Evolutionary conservation across 2,113 vertebrate genomes (phyloP), one percentile per base, ranked within the genome.

Genomic region (Notothenia coriiceps): DNA sequence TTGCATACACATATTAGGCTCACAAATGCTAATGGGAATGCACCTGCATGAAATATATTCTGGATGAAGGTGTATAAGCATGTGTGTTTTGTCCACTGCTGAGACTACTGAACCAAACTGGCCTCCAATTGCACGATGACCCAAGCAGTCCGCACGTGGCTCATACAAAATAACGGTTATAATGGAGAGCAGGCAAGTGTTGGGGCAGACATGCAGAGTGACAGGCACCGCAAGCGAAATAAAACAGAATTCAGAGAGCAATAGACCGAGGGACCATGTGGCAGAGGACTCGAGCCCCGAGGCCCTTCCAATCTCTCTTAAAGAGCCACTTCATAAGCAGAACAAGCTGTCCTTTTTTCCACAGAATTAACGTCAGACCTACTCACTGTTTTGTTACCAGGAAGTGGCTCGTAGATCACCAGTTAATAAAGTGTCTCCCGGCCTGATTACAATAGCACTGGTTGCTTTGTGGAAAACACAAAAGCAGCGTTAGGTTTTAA

Each of bases 401-500:
- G 43, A 71, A 86, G 64, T 65, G 52, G 49, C 85, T 70, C 76
- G 54, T 72, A 80, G 75, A 82, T 77, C 87, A 72, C 43, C 17
- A 6, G 87, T 89, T 83, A 83, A 81, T 81, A 84, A 76, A 40
- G 83, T 60, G 9, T 50, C 73, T 67, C 59, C 70, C 13, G 0
- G 47, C 46, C 44, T 22, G 78, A 84, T 79, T 25, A 89, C 79
- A 88, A 82, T 68, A 25, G 75, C 59, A 6, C 40, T 4, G 7
- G 20, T n/a, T 15, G 81, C 86, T 88, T 88, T 91, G 80, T 90
- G 15, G 3, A 29, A 79, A 74, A 84, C 85, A 91, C 90, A 92
- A 93, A 90, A 80, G 83, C 69, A 22, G 35, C 2, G n/a, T 80
- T 62, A 1, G 75, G 73, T 50, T 86, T 91, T 90, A 93, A 91